These are phyloP conservation scores for Scaeva pyrastri DNA, from an alignment of 2,888 invertebrate genomes.

Conservation along the genomic window DNA sequence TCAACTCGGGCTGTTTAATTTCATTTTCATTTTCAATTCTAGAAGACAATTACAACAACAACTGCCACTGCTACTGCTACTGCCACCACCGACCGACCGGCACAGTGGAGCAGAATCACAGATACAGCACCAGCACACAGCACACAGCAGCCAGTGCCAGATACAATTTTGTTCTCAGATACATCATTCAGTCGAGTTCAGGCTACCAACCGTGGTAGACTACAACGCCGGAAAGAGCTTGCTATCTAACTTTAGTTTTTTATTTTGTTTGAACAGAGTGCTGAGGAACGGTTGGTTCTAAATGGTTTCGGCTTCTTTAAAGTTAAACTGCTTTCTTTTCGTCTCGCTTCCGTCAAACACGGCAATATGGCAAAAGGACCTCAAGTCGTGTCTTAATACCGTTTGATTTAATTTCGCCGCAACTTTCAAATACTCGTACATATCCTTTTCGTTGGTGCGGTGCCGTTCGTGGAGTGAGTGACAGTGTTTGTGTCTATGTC, in stretches of 20 bases:
- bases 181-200: constrained; percentile 79
- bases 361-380: constrained; percentile 26
- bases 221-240: constrained; percentile 57
- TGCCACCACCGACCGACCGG: constrained; percentile 23
- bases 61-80: background rate
- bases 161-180: constrained; percentile 72
- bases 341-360: constrained; percentile 5
- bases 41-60: constrained; percentile 52
- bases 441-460: constrained; percentile 30
- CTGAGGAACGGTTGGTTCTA: constrained; percentile 20
- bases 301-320: constrained; percentile 39
- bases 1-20: constrained; percentile 55
- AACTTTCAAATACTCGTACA: constrained; percentile 28
- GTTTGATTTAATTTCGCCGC: constrained; percentile 44
- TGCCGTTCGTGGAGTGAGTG: background rate
- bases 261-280: constrained; percentile 20
- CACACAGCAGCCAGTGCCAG: constrained; percentile 58
- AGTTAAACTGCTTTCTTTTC: constrained; percentile 6
- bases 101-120: constrained; percentile 45
- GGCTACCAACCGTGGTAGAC: constrained; percentile 79
- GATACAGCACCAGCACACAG: constrained; percentile 39
- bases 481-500: too few species aligned
- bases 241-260: constrained; percentile 13
- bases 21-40: constrained; percentile 61
- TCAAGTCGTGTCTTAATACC: constrained; percentile 31